Percentiles rank a stretch among this genome's conserved stretches.
Conservation (phyloP, 64 coral and sea anemone species). For the Catalaphyllia jardinei region DNA sequence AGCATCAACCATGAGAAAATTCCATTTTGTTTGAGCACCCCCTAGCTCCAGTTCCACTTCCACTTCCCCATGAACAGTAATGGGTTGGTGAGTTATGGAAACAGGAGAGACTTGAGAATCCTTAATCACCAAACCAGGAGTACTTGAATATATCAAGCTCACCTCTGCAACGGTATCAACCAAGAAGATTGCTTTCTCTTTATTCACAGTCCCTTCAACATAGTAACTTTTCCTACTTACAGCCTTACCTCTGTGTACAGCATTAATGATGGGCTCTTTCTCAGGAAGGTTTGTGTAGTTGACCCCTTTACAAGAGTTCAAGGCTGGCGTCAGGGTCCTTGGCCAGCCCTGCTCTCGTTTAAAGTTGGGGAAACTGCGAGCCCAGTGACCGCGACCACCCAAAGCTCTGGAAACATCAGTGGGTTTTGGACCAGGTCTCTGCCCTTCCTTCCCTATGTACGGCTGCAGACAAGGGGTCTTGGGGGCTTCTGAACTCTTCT, state of each 20-base stretch:
- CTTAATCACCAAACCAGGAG: neutral
- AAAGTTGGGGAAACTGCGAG: too few species aligned
- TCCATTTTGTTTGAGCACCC: neutral
- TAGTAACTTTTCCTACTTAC: too few species aligned
- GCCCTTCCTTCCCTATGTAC: slow-evolving; percentile 31
- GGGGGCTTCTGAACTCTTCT: slow-evolving; percentile 23
- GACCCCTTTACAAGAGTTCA: too few species aligned
- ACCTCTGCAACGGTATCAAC: neutral
- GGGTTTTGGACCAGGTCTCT: slow-evolving; percentile 35
- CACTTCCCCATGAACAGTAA: neutral
- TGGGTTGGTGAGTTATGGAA: too few species aligned
- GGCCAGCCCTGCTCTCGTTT: too few species aligned
- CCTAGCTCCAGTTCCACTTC: neutral
- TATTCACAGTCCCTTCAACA: too few species aligned
- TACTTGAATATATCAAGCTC: neutral
- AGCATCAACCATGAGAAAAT: neutral
- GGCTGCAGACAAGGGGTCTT: slow-evolving; percentile 42
- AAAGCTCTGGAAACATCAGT: too few species aligned
- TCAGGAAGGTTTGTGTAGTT: too few species aligned
- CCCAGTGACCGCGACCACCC: too few species aligned
- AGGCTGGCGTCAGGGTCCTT: too few species aligned
- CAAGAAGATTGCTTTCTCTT: neutral
- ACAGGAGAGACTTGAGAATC: neutral
- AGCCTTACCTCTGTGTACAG: too few species aligned
- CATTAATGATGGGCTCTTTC: too few species aligned